A percentile compares a stretch with the other conserved stretches of the same genome.
Evolutionary conservation across 2,113 vertebrate genomes (phyloP).

Genomic region (Microcebus murinus): DNA sequence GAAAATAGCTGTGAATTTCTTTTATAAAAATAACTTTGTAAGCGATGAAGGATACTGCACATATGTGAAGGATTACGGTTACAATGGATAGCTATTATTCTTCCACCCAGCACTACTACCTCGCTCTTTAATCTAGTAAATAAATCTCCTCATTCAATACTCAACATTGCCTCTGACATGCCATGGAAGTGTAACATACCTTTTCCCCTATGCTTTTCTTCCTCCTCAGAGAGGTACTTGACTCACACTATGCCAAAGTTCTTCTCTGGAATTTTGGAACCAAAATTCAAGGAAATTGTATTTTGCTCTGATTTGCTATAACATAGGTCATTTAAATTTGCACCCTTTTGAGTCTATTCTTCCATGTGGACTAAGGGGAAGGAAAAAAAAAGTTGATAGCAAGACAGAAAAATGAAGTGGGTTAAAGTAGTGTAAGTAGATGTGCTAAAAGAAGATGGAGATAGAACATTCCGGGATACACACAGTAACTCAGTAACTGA

Average conservation of each 20-base stretch:
- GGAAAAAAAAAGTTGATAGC: background rate
- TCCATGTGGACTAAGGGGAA: background rate
- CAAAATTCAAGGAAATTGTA: background rate
- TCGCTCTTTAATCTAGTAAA: background rate
- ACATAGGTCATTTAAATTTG: background rate
- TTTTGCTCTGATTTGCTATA: background rate
- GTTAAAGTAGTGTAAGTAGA: background rate
- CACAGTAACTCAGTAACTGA: background rate
- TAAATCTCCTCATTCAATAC: background rate
- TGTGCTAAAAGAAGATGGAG: background rate
- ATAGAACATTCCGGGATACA: background rate
- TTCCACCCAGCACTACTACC: background rate
- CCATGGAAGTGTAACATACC: background rate
- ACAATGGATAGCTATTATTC: background rate
- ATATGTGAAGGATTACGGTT: background rate
- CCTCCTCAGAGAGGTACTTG: background rate
- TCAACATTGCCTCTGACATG: background rate
- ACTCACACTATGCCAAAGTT: background rate
- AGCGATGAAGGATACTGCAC: background rate
- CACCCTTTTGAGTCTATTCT: background rate
- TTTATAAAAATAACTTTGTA: conserved; percentile 2
- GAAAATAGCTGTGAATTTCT: background rate
- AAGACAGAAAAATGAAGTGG: background rate
- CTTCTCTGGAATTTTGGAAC: background rate
- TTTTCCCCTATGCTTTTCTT: background rate